Evolutionary conservation across 2,797 vertebrate species (phyloP).

Genomic region (Pangasius larnaudii): DNA sequence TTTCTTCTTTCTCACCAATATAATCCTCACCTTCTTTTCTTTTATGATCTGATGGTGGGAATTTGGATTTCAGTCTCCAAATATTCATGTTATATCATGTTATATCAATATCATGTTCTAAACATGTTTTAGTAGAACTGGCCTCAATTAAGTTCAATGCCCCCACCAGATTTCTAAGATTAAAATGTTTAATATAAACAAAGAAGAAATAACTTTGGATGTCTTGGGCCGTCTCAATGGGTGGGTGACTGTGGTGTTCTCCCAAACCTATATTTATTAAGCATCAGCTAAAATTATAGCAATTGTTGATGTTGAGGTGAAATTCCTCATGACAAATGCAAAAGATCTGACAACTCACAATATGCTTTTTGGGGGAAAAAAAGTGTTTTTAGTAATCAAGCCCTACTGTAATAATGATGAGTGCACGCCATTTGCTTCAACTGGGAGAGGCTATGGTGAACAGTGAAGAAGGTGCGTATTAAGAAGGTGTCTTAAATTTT

Average conservation of each 20-base stretch:
- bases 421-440: fast-evolving
- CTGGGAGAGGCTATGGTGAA: neutral
- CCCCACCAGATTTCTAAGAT: neutral
- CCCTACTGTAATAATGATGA: neutral
- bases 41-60: conserved; percentile 15
- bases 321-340: neutral
- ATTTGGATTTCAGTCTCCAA: neutral
- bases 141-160: neutral
- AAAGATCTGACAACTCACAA: neutral
- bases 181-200: neutral
- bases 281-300: neutral
- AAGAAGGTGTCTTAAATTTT: neutral
- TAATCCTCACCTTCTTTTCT: conserved; percentile 6
- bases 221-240: neutral
- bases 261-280: neutral
- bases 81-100: neutral
- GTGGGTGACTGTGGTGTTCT: too few relatives aligned
- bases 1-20: neutral
- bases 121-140: neutral
- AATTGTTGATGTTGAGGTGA: neutral
- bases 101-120: too few relatives aligned
- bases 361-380: neutral
- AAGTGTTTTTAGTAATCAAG: neutral
- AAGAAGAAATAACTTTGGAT: neutral
- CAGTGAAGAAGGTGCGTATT: neutral